Percentiles rank a stretch among this genome's conserved stretches.
Conservation (phyloP, 1,140 invertebrate genomes). For the Rhagoletis pomonella region DNA sequence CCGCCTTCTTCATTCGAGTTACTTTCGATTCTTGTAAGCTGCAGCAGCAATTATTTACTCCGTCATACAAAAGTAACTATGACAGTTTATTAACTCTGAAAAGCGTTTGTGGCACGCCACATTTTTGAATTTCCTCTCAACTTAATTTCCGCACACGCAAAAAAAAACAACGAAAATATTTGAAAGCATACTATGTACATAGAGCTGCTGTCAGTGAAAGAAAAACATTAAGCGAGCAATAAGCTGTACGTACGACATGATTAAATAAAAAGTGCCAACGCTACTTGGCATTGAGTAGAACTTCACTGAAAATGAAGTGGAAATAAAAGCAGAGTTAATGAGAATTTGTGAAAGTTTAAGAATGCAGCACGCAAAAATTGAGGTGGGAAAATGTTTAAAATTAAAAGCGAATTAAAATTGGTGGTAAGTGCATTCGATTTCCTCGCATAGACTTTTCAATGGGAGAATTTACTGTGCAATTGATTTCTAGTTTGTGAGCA, state of each 20-base stretch:
- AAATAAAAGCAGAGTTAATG: not conserved
- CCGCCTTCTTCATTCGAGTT: not conserved
- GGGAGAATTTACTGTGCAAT: too few species aligned
- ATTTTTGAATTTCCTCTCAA: conserved; percentile 2
- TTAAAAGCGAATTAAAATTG: too few species aligned
- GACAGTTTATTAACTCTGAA: conserved; percentile 23
- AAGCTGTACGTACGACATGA: not conserved
- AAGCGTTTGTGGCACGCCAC: not conserved
- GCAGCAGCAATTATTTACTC: not conserved
- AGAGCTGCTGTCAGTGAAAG: conserved; percentile 17
- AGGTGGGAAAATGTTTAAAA: too few species aligned
- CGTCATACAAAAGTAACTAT: not conserved
- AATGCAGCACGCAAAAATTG: too few species aligned
- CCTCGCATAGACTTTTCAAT: too few species aligned
- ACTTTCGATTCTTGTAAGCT: not conserved
- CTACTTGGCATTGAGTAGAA: not conserved
- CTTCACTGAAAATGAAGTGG: not conserved
- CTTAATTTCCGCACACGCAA: conserved; percentile 1
- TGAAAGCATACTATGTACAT: not conserved
- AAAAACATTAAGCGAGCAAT: not conserved
- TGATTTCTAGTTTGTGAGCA: too few species aligned
- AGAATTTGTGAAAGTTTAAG: not conserved
- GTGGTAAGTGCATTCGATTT: too few species aligned
- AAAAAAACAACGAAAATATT: not conserved
- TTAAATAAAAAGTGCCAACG: conserved; percentile 11